These are phyloP conservation scores for Hesperophylax magnus DNA, from an alignment of 1,140 invertebrate genomes.

Conservation along the genomic window DNA sequence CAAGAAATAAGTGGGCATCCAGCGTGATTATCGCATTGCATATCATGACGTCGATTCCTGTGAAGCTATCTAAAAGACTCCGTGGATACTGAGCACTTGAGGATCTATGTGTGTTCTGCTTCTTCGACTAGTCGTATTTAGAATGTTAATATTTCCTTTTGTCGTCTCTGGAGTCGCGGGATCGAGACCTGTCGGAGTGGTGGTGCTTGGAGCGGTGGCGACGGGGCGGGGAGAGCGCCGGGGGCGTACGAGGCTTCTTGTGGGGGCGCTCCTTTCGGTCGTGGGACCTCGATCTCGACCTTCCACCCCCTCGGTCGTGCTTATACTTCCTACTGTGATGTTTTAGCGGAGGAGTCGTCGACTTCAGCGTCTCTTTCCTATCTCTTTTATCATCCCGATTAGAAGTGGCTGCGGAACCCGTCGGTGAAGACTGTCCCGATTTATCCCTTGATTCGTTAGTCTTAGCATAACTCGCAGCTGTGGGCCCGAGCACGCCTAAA, in stretches of 20 bases:
- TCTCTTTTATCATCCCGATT: constrained; percentile 55
- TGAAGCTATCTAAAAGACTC: neutral
- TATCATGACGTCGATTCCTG: too few relatives aligned
- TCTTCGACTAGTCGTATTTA: neutral
- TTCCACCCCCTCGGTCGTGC: constrained; percentile 60
- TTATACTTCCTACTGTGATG: constrained; percentile 66
- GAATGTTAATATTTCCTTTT: constrained; percentile 66
- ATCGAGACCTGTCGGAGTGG: constrained; percentile 68
- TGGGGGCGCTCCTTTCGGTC: constrained; percentile 67
- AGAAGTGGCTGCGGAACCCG: constrained; percentile 61
- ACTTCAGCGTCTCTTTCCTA: constrained; percentile 47
- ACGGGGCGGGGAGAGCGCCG: constrained; percentile 59
- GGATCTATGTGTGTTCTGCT: neutral
- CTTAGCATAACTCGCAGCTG: constrained; percentile 64
- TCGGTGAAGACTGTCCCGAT: constrained; percentile 65
- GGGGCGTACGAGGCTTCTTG: constrained; percentile 66
- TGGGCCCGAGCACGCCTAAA: constrained; percentile 62
- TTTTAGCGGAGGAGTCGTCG: constrained; percentile 59
- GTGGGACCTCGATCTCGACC: constrained; percentile 66
- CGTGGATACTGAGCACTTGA: neutral
- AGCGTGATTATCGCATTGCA: too few relatives aligned
- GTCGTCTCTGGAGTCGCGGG: constrained; percentile 66
- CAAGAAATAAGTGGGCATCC: neutral
- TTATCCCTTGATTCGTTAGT: constrained; percentile 67
- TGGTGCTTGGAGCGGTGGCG: constrained; percentile 65